Evolutionary conservation across 2,113 vertebrate species (phyloP).

Genomic region (Empidonax alnorum): DNA sequence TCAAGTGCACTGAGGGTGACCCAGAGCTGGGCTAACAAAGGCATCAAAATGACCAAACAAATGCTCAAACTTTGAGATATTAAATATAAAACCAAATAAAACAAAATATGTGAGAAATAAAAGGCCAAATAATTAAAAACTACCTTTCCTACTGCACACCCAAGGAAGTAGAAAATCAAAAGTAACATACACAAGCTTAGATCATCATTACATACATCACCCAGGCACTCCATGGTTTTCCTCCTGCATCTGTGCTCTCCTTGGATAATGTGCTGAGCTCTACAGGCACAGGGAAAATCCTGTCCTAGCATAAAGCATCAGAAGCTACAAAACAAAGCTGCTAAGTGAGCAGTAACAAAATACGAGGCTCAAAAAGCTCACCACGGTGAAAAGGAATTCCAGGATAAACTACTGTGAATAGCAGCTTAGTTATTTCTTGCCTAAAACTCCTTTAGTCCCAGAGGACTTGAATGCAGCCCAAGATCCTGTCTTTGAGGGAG

Average conservation of each 20-base stretch:
- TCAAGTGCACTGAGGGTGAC: fast-evolving
- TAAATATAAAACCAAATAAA: not conserved
- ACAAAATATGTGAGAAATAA: not conserved
- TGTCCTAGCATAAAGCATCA: not conserved
- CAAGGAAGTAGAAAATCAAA: not conserved
- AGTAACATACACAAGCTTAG: not conserved
- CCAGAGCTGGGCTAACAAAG: not conserved
- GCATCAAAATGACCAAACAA: not conserved
- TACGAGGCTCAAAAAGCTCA: not conserved
- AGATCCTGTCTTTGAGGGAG: not conserved
- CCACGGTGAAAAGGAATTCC: not conserved
- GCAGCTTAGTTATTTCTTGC: not conserved
- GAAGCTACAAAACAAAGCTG: not conserved
- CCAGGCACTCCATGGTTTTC: not conserved
- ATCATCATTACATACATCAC: not conserved
- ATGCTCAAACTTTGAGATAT: not conserved
- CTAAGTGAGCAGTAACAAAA: not conserved
- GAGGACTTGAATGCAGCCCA: not conserved
- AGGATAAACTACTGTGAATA: not conserved
- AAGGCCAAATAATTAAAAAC: not conserved
- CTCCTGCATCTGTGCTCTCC: not conserved
- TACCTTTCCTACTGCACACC: not conserved
- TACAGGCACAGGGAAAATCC: not conserved
- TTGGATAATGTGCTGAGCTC: not conserved
- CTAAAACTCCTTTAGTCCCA: not conserved